These are phyloP conservation scores for Salminus brasiliensis DNA, from an alignment of 2,113 vertebrate species.

Conservation along the genomic window DNA sequence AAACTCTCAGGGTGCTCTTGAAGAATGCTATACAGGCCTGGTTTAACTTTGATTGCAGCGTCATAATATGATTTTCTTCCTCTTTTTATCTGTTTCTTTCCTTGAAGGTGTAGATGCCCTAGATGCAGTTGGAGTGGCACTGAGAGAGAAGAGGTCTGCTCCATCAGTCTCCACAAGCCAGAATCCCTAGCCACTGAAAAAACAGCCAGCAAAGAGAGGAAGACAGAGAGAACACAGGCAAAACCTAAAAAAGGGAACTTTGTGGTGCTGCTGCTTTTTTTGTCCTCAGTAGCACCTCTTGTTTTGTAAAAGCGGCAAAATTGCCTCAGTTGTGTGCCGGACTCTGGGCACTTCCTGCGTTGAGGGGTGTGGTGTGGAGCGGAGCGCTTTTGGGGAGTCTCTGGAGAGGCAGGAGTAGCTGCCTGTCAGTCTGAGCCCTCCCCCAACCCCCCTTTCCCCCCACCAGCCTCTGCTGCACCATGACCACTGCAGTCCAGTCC, in stretches of 20 bases:
- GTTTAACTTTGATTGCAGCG: slow-evolving; percentile 1
- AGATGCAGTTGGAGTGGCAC: slow-evolving; percentile 64
- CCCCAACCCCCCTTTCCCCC: slow-evolving; percentile 44
- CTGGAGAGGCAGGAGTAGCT: slow-evolving; percentile 52
- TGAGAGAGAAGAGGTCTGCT: slow-evolving; percentile 65
- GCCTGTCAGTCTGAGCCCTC: slow-evolving; percentile 59
- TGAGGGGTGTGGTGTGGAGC: slow-evolving; percentile 26
- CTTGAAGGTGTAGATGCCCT: slow-evolving; percentile 73
- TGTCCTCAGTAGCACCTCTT: slow-evolving; percentile 23
- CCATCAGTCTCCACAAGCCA: slow-evolving; percentile 40
- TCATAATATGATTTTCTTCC: slow-evolving; percentile 25
- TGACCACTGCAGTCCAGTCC: slow-evolving; percentile 83
- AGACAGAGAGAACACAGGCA: not conserved
- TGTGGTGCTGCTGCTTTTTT: slow-evolving; percentile 1
- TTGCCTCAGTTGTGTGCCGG: slow-evolving; percentile 12
- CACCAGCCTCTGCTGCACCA: slow-evolving; percentile 60
- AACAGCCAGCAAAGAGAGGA: not conserved
- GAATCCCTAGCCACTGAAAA: slow-evolving; percentile 30
- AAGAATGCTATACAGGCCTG: not conserved
- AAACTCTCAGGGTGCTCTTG: not conserved
- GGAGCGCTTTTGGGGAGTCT: slow-evolving; percentile 42
- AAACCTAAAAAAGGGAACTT: slow-evolving; percentile 27
- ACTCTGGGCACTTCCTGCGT: slow-evolving; percentile 43
- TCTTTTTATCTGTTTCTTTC: slow-evolving; percentile 17
- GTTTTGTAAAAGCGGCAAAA: slow-evolving; percentile 39